Percentiles rank a stretch among this genome's conserved stretches.
Evolutionary conservation across 2,888 invertebrate genomes (phyloP).

Genomic region (Oxystoma pomonae): DNA sequence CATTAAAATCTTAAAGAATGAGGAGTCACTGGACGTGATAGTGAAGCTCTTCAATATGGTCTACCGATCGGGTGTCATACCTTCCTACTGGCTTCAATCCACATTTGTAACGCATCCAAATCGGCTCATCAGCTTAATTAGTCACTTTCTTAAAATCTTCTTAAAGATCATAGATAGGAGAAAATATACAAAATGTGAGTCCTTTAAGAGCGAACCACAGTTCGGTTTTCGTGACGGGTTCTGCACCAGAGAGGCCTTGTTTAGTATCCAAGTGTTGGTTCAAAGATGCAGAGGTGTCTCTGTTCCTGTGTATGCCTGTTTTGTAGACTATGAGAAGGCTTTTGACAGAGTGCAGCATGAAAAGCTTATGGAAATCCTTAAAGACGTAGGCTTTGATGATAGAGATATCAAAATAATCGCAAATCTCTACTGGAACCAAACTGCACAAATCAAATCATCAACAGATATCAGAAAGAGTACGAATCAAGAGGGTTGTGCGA

Average conservation of each 20-base stretch:
- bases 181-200: constrained; percentile 14
- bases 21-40: not conserved
- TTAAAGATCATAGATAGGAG: not conserved
- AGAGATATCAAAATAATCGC: constrained; percentile 8
- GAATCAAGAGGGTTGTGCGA: not conserved
- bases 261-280: too few relatives aligned
- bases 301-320: constrained; percentile 12
- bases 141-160: not conserved
- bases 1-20: not conserved
- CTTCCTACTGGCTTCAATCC: not conserved
- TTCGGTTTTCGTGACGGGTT: constrained; percentile 19
- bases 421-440: constrained; percentile 8
- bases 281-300: too few relatives aligned
- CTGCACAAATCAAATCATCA: constrained; percentile 5
- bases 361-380: constrained; percentile 15
- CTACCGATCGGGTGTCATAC: not conserved
- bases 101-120: not conserved
- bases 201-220: constrained; percentile 13
- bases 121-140: not conserved
- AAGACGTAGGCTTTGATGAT: constrained; percentile 9
- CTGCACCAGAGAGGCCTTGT: constrained; percentile 11
- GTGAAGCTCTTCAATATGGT: not conserved
- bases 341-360: constrained; percentile 15
- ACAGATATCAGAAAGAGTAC: not conserved
- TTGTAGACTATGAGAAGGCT: constrained; percentile 15